These are phyloP conservation scores for Mellilla xanthometata DNA, from an alignment of 2,888 invertebrate genomes.

Conservation along the genomic window DNA sequence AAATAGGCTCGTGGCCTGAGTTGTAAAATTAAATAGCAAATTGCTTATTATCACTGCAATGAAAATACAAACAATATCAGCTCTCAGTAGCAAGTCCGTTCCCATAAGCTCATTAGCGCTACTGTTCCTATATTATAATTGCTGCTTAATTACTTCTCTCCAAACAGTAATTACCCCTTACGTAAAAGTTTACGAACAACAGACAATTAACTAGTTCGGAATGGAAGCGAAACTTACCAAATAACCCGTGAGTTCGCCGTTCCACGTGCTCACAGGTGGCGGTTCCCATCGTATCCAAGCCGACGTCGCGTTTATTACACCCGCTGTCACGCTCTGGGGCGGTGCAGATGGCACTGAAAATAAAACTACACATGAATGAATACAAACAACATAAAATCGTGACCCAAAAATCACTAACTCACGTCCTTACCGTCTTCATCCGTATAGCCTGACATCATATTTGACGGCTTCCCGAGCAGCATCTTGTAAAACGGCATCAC, in stretches of 20 bases:
- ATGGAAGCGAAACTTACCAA: conserved; percentile 84
- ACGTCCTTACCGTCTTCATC: conserved; percentile 88
- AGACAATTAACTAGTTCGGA: conserved; percentile 40
- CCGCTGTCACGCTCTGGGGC: conserved; percentile 90
- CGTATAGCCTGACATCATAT: conserved; percentile 92
- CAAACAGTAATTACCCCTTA: conserved; percentile 28
- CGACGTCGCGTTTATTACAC: conserved; percentile 91
- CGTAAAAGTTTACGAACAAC: conserved; percentile 38
- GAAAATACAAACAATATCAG: conserved; percentile 18
- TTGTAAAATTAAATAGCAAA: background rate
- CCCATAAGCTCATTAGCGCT: conserved; percentile 18
- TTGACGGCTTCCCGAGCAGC: conserved; percentile 95
- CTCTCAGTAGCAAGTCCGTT: background rate
- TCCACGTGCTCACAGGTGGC: conserved; percentile 88
- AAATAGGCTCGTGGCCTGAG: background rate
- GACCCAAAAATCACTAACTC: conserved; percentile 1
- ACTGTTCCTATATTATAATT: conserved; percentile 21
- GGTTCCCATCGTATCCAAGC: conserved; percentile 92
- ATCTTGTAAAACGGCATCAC: conserved; percentile 94
- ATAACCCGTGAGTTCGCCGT: conserved; percentile 93
- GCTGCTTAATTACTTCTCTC: conserved; percentile 27
- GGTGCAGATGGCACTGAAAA: conserved; percentile 89
- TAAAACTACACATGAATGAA: conserved; percentile 40
- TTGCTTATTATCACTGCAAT: conserved; percentile 2
- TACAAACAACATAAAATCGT: background rate